Evolutionary conservation across 2,888 invertebrate genomes (phyloP).

Genomic region (Pilophorus perplexus): DNA sequence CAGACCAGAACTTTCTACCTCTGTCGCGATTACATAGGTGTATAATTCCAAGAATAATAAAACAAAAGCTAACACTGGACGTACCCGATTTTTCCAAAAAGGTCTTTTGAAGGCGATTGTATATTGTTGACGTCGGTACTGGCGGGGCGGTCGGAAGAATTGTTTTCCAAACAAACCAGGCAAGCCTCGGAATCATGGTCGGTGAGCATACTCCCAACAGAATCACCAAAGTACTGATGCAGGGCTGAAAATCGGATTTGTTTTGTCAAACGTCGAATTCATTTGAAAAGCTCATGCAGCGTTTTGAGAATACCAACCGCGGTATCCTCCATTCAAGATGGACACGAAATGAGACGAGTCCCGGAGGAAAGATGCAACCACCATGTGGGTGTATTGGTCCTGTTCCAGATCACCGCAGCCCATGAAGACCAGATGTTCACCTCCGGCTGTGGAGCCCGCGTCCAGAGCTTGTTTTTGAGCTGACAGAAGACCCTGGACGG

Average conservation of each 20-base stretch:
- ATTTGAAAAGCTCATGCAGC: not conserved
- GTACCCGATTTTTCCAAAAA: slow-evolving; percentile 72
- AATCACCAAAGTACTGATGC: slow-evolving; percentile 50
- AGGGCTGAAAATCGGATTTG: slow-evolving; percentile 49
- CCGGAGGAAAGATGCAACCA: slow-evolving; percentile 93
- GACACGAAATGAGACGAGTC: slow-evolving; percentile 90
- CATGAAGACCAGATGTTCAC: slow-evolving; percentile 87
- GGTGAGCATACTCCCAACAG: slow-evolving; percentile 70
- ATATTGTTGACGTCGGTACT: slow-evolving; percentile 26
- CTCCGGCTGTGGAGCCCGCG: slow-evolving; percentile 80
- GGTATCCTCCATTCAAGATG: slow-evolving; percentile 86
- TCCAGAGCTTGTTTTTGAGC: slow-evolving; percentile 85
- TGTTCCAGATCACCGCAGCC: slow-evolving; percentile 94
- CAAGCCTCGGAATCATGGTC: slow-evolving; percentile 81
- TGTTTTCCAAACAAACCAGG: slow-evolving; percentile 63
- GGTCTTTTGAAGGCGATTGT: slow-evolving; percentile 54
- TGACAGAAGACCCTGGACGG: slow-evolving; percentile 86
- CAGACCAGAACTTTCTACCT: no score
- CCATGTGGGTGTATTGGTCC: slow-evolving; percentile 97
- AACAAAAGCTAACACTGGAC: slow-evolving; percentile 5
- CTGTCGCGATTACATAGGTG: no score
- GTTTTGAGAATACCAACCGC: slow-evolving; percentile 50
- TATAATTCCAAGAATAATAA: no score
- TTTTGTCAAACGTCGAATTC: not conserved
- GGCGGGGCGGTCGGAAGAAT: not conserved